Percentiles rank a stretch among this genome's conserved stretches.
phyloP scores from a whole-genome alignment of 2,113 vertebrate species.

The Dasyurus viverrinus region DNA sequence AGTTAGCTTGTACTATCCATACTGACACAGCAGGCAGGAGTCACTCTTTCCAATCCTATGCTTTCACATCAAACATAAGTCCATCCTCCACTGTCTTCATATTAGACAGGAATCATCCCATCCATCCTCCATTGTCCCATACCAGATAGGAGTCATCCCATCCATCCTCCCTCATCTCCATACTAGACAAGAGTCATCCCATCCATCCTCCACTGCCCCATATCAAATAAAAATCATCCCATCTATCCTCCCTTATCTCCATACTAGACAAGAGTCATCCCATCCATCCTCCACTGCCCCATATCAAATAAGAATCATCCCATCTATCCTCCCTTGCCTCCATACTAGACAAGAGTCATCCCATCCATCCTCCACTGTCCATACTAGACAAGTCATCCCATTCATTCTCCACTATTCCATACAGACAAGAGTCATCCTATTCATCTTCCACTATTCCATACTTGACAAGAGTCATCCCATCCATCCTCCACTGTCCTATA shows the following conservation, averaged over 20 bases:
- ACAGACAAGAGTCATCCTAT: not conserved
- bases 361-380: not conserved
- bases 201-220: not conserved
- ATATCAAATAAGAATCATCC: too few species aligned
- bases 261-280: not conserved
- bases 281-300: not conserved
- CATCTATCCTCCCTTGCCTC: too few species aligned
- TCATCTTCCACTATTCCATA: not conserved
- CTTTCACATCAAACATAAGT: not conserved
- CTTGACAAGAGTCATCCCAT: not conserved
- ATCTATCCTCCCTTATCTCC: not conserved
- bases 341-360: not conserved
- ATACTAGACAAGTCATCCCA: not conserved
- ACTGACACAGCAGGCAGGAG: not conserved
- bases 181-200: not conserved
- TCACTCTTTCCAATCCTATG: not conserved
- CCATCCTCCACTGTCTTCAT: not conserved
- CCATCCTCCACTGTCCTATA: not conserved
- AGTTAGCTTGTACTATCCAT: not conserved
- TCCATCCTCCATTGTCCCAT: not conserved
- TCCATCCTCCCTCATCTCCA: not conserved
- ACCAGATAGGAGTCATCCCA: not conserved
- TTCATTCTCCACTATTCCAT: not conserved
- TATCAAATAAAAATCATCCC: not conserved
- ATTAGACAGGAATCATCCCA: not conserved